phyloP scores from a whole-genome alignment of 2,113 vertebrate genomes.

The Gallinago media region DNA sequence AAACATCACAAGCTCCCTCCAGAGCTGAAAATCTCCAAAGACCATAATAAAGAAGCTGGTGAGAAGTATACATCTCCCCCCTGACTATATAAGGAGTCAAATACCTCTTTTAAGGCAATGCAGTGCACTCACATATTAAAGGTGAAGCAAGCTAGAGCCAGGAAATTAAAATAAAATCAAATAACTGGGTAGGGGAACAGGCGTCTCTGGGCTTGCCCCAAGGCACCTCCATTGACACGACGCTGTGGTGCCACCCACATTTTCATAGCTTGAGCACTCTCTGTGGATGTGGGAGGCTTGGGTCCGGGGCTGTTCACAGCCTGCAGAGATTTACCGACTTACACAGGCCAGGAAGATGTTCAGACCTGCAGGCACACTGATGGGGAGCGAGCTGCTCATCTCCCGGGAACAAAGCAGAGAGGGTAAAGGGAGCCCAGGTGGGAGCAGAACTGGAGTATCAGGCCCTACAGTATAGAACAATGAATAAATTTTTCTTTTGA shows the following conservation, averaged over 20 bases:
- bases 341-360: not conserved
- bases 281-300: not conserved
- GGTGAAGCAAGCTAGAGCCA: not conserved
- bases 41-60: not conserved
- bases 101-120: not conserved
- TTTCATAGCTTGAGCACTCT: not conserved
- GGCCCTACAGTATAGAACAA: accelerated
- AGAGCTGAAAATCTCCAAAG: not conserved
- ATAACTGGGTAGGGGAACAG: not conserved
- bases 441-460: not conserved
- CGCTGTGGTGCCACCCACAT: not conserved
- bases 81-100: not conserved
- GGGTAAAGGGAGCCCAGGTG: not conserved
- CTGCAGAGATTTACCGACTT: not conserved
- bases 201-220: not conserved
- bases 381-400: accelerated
- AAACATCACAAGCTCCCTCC: not conserved
- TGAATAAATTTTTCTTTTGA: not conserved
- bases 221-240: not conserved
- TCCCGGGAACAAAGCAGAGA: not conserved
- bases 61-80: not conserved
- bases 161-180: not conserved
- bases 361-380: not conserved
- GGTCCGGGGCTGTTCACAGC: not conserved
- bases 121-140: not conserved